Conservation (phyloP, 2,888 invertebrate species). For the Scaptomyza polygonia region DNA sequence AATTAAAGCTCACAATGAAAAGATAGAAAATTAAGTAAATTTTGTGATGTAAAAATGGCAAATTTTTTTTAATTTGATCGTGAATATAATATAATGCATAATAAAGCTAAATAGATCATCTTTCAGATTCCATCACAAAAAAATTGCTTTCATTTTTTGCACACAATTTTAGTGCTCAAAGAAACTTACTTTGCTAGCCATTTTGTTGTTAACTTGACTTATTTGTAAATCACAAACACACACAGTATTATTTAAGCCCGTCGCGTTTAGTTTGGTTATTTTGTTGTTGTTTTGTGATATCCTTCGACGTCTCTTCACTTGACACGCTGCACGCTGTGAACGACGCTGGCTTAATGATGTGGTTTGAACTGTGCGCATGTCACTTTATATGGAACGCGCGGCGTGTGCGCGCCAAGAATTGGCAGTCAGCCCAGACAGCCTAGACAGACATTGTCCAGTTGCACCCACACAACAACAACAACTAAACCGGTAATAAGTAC, state of each 20-base stretch:
- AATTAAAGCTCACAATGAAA: no score
- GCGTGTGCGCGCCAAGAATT: conserved; percentile 64
- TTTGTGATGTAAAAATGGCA: no score
- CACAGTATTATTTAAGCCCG: conserved; percentile 4
- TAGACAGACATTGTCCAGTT: conserved; percentile 36
- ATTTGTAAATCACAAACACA: conserved; percentile 35
- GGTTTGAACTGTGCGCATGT: conserved; percentile 45
- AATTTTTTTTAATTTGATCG: no score
- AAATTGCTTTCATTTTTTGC: background rate
- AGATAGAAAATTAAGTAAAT: no score
- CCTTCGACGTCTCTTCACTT: conserved; percentile 57
- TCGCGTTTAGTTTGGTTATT: conserved; percentile 16
- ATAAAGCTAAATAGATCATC: no score
- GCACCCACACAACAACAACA: conserved; percentile 53
- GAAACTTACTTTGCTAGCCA: conserved; percentile 81
- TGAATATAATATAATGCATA: no score
- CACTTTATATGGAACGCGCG: conserved; percentile 66
- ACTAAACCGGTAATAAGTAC: conserved; percentile 68
- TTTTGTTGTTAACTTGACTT: conserved; percentile 39
- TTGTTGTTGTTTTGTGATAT: conserved; percentile 17
- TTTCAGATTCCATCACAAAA: no score
- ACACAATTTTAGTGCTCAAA: background rate
- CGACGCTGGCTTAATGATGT: conserved; percentile 69
- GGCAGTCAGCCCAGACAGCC: conserved; percentile 20
- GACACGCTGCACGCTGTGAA: conserved; percentile 44